Evolutionary conservation across 2,113 vertebrate species (phyloP).

Genomic region (Lophius piscatorius): DNA sequence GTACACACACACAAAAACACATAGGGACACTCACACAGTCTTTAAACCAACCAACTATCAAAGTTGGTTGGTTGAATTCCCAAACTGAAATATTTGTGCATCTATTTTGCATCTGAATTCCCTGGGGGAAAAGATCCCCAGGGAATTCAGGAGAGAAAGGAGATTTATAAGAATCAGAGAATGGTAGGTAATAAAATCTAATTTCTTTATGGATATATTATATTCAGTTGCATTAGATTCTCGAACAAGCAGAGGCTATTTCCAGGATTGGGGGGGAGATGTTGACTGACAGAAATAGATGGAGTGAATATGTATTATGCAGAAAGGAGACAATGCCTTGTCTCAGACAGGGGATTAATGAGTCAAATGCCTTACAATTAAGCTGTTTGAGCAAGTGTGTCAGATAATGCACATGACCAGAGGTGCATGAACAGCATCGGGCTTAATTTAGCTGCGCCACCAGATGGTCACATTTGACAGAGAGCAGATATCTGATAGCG

Average conservation of each 20-base stretch:
- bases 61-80: slow-evolving; percentile 25
- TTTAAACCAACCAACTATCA: slow-evolving; percentile 24
- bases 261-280: background rate
- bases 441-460: slow-evolving; percentile 55
- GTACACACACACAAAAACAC: slow-evolving; percentile 11
- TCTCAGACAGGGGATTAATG: slow-evolving; percentile 39
- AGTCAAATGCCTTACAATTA: slow-evolving; percentile 63
- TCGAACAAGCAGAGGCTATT: slow-evolving; percentile 46
- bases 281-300: slow-evolving; percentile 7
- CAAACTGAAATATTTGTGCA: slow-evolving; percentile 1
- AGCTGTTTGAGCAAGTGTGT: slow-evolving; percentile 47
- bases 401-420: slow-evolving; percentile 36
- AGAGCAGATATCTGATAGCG: slow-evolving; percentile 59
- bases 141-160: slow-evolving; percentile 63
- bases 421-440: slow-evolving; percentile 51
- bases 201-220: slow-evolving; percentile 57
- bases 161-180: slow-evolving; percentile 60
- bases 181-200: slow-evolving; percentile 59
- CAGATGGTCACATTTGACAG: slow-evolving; percentile 69
- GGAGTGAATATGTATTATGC: slow-evolving; percentile 3
- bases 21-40: slow-evolving; percentile 18
- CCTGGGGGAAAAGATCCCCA: slow-evolving; percentile 40
- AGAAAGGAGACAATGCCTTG: slow-evolving; percentile 16
- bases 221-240: slow-evolving; percentile 60
- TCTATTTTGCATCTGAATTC: background rate